These are phyloP conservation scores for Diplosoma virens DNA, from an alignment of 23 tunicate genomes.

Conservation along the genomic window DNA sequence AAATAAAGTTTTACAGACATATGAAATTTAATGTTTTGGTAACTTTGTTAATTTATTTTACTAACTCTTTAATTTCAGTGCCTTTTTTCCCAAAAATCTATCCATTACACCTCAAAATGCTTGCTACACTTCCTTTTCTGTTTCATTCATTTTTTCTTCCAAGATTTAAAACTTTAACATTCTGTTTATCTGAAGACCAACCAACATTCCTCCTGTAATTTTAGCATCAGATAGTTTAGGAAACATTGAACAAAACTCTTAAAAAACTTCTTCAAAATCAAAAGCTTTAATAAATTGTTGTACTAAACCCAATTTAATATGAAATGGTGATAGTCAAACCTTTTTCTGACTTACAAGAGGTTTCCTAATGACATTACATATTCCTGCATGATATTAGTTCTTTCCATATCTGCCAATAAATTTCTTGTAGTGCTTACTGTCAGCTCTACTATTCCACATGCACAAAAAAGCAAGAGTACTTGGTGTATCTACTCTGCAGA, in stretches of 20 bases:
- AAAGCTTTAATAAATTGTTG: slow-evolving; percentile 40
- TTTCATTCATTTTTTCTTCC: slow-evolving; percentile 29
- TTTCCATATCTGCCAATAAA: slow-evolving; percentile 5
- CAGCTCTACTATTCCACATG: slow-evolving; percentile 28
- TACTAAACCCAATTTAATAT: background rate
- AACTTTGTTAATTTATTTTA: slow-evolving; percentile 2
- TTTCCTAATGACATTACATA: slow-evolving; percentile 8
- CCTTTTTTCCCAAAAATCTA: slow-evolving; percentile 28
- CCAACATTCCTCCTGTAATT: slow-evolving; percentile 26
- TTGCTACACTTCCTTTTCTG: slow-evolving; percentile 30
- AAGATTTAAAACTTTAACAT: slow-evolving; percentile 16
- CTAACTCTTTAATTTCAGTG: slow-evolving; percentile 24
- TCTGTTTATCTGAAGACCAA: slow-evolving; percentile 19
- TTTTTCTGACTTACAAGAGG: slow-evolving; percentile 7
- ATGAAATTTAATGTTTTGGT: slow-evolving; percentile 17
- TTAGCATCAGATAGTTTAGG: slow-evolving; percentile 14
- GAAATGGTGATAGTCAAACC: slow-evolving; percentile 21
- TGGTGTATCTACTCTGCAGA: slow-evolving; percentile 22
- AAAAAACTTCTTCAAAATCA: slow-evolving; percentile 4
- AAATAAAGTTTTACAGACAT: slow-evolving; percentile 13
- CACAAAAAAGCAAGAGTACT: slow-evolving; percentile 34
- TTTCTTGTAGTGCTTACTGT: slow-evolving; percentile 17
- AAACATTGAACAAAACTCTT: slow-evolving; percentile 22
- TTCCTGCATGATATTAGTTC: slow-evolving; percentile 18
- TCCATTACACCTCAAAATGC: slow-evolving; percentile 30